These are phyloP conservation scores for Mycetomoellerius zeteki DNA, from an alignment of 1,140 invertebrate genomes.

Conservation along the genomic window DNA sequence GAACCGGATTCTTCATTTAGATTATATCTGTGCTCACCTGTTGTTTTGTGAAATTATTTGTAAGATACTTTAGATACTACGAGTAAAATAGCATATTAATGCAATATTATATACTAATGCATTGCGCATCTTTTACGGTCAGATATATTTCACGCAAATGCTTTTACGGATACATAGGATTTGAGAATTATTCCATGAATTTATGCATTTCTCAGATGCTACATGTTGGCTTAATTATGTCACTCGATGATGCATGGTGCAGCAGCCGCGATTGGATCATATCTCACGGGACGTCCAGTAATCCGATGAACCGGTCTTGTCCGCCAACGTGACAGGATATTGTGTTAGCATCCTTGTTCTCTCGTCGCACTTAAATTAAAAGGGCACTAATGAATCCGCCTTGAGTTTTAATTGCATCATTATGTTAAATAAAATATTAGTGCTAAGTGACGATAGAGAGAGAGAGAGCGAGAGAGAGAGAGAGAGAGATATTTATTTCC, in stretches of 20 bases:
- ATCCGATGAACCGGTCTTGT: slow-evolving; percentile 67
- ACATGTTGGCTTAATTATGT: slow-evolving; percentile 70
- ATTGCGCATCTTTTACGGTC: background rate
- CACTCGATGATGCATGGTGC: slow-evolving; percentile 73
- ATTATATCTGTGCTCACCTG: background rate
- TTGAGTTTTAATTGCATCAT: background rate
- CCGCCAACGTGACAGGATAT: slow-evolving; percentile 47
- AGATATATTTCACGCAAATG: background rate
- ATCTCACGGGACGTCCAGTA: slow-evolving; percentile 69
- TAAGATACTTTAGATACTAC: background rate
- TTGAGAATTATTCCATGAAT: slow-evolving; percentile 36
- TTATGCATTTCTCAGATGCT: slow-evolving; percentile 62
- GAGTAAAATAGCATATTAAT: background rate
- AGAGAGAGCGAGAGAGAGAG: background rate
- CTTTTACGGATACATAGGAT: background rate
- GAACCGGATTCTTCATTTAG: background rate
- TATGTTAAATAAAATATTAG: background rate
- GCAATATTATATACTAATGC: background rate
- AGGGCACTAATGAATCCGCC: background rate
- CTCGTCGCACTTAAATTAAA: slow-evolving; percentile 43
- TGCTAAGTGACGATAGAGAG: background rate
- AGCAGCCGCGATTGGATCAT: slow-evolving; percentile 72
- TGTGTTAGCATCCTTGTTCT: slow-evolving; percentile 40
- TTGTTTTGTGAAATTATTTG: background rate
- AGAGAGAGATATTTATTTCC: background rate